phyloP scores from a whole-genome alignment of 2,113 vertebrate species.

The Menidia beryllina region DNA sequence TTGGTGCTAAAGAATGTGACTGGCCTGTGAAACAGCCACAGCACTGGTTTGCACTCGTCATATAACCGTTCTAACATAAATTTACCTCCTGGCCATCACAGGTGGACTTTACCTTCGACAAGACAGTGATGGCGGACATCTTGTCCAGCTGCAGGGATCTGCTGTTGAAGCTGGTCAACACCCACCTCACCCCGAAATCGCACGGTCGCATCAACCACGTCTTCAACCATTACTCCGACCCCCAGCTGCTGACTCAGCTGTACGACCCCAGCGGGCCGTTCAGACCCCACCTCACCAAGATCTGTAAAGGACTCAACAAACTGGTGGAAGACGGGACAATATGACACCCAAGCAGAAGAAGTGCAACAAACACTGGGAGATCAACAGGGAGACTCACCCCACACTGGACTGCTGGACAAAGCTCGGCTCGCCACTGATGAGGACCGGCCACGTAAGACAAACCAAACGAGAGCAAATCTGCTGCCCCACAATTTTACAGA shows the following conservation, averaged over 20 bases:
- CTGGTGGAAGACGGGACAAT: constrained; percentile 89
- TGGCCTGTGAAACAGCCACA: too few species aligned
- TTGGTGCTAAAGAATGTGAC: too few species aligned
- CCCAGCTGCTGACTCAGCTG: constrained; percentile 84
- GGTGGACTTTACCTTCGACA: constrained; percentile 92
- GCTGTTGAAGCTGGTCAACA: constrained; percentile 86
- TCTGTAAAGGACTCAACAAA: constrained; percentile 88
- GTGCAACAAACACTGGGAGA: constrained; percentile 64
- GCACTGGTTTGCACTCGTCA: too few species aligned
- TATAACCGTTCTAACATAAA: constrained; percentile 1
- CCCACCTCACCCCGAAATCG: constrained; percentile 90
- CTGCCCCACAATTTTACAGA: constrained; percentile 23
- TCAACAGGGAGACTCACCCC: constrained; percentile 17
- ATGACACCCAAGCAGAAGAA: constrained; percentile 67
- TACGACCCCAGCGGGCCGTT: constrained; percentile 83
- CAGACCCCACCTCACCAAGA: constrained; percentile 81
- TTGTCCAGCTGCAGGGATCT: constrained; percentile 84
- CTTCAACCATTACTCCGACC: constrained; percentile 89
- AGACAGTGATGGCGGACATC: constrained; percentile 79
- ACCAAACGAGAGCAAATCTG: constrained; percentile 25
- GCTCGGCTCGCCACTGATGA: constrained; percentile 35
- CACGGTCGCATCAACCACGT: constrained; percentile 89
- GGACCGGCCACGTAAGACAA: constrained; percentile 12
- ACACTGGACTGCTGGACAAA: constrained; percentile 35
- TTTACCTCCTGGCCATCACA: constrained; percentile 33